phyloP scores from a whole-genome alignment of 2,888 invertebrate species.

The Penaeus monodon region DNA sequence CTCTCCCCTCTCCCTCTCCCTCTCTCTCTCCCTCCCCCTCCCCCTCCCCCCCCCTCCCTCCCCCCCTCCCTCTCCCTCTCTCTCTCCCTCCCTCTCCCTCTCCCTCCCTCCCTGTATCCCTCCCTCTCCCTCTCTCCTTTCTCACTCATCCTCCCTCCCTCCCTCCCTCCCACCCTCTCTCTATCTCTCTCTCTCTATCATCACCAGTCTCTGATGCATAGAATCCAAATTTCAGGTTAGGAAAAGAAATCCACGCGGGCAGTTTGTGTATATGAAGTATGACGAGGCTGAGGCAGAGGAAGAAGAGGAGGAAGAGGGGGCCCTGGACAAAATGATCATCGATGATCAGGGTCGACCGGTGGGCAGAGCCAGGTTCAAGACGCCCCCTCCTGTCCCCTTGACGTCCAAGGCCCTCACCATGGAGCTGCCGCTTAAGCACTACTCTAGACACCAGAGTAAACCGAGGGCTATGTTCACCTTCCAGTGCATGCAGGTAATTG shows the following conservation, averaged over 20 bases:
- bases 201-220: too few relatives aligned
- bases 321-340: conserved; percentile 45
- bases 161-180: too few relatives aligned
- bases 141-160: too few relatives aligned
- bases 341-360: conserved; percentile 48
- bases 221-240: conserved; percentile 36
- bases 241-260: conserved; percentile 55
- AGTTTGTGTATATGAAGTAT: conserved; percentile 41
- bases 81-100: too few relatives aligned
- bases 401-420: conserved; percentile 54
- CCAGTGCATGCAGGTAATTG: conserved; percentile 69
- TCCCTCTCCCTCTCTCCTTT: too few relatives aligned
- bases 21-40: too few relatives aligned
- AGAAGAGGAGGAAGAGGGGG: conserved; percentile 34
- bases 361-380: conserved; percentile 57
- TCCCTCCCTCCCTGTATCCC: too few relatives aligned
- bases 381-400: conserved; percentile 59
- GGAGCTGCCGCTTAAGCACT: conserved; percentile 60
- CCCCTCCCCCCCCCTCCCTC: too few relatives aligned
- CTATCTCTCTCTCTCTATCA: too few relatives aligned
- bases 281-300: conserved; percentile 57
- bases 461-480: conserved; percentile 72
- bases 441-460: conserved; percentile 66
- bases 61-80: too few relatives aligned
- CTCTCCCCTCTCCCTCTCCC: too few relatives aligned